These are phyloP conservation scores for Cacoxenus indagator DNA, from an alignment of 2,888 invertebrate genomes.

Conservation along the genomic window DNA sequence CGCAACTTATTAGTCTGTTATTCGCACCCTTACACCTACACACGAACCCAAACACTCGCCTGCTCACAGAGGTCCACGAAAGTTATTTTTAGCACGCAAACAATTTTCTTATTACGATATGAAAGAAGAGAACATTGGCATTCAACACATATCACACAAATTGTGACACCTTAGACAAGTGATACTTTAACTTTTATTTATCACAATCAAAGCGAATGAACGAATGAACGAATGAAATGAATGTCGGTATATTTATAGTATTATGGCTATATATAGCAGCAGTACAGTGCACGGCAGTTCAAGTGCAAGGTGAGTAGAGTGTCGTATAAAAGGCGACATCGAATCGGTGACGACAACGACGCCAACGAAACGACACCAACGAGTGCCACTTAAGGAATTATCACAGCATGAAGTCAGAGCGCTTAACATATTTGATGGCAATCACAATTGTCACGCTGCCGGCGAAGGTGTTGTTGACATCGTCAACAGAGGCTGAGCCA, in stretches of 20 bases:
- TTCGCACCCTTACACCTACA: not conserved
- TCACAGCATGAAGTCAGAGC: constrained; percentile 3
- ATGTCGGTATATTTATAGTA: not conserved
- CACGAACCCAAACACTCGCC: not conserved
- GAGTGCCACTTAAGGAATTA: constrained; percentile 17
- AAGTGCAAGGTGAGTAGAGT: constrained; percentile 36
- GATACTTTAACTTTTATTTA: constrained; percentile 43
- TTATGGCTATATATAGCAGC: constrained; percentile 6
- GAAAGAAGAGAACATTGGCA: not conserved
- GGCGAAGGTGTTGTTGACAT: not conserved
- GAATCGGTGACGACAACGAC: not conserved
- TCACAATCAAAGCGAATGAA: constrained; percentile 33
- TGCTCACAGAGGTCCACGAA: not conserved
- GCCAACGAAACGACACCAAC: not conserved
- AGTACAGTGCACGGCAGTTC: constrained; percentile 25
- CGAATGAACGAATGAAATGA: not conserved
- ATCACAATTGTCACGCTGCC: not conserved
- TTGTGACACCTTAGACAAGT: constrained; percentile 19
- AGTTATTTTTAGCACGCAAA: constrained; percentile 17
- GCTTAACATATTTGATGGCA: not conserved
- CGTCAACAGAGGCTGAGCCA: not conserved
- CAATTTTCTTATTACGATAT: constrained; percentile 15
- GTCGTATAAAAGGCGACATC: not conserved
- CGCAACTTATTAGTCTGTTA: not conserved
- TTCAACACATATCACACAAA: constrained; percentile 10